phyloP scores from a whole-genome alignment of 2,888 invertebrate species.

The Dicroscelio sp. region DNA sequence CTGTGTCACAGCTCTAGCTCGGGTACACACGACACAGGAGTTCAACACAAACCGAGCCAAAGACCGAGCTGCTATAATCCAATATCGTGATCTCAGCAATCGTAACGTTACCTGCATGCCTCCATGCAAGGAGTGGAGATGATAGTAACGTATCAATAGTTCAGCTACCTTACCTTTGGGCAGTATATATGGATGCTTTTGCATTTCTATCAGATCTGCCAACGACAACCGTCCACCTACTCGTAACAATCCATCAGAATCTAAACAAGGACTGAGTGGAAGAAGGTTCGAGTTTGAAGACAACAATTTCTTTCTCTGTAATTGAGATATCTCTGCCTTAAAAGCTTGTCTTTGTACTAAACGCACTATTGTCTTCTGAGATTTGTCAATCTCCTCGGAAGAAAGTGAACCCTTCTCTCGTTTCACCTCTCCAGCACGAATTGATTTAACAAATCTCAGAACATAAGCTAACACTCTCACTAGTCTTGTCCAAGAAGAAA shows the following conservation, averaged over 20 bases:
- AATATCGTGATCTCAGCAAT: conserved; percentile 57
- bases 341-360: neutral
- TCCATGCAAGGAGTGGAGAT: conserved; percentile 53
- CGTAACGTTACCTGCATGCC: conserved; percentile 57
- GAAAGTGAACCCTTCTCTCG: neutral
- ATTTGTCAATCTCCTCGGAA: neutral
- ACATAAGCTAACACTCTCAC: neutral
- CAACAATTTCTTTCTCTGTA: neutral
- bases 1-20: neutral
- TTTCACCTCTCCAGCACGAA: no score
- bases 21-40: conserved; percentile 44
- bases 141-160: neutral
- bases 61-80: conserved; percentile 53
- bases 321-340: neutral
- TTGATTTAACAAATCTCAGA: neutral
- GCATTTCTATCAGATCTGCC: neutral
- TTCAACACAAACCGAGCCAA: neutral
- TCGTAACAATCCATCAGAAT: conserved; percentile 7
- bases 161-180: conserved; percentile 27
- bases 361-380: neutral
- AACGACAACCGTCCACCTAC: conserved; percentile 11
- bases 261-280: conserved; percentile 33
- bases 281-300: neutral
- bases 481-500: neutral
- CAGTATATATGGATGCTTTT: conserved; percentile 31